Evolutionary conservation across 2,113 vertebrate species (phyloP), one percentile per base, ranked within the genome.

Genomic region (Misgurnus mizolepis): DNA sequence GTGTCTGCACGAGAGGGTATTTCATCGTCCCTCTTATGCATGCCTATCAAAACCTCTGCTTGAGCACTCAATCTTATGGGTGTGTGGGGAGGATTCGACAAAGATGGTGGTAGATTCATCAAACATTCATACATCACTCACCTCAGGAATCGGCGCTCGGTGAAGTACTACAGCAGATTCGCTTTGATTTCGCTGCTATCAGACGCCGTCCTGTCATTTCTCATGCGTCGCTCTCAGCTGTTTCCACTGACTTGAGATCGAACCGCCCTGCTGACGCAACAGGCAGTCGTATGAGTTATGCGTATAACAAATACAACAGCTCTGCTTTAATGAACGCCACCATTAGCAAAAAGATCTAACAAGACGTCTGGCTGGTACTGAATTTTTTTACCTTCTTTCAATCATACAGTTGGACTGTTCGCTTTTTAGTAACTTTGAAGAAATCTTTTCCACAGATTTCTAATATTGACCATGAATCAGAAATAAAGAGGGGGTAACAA

Each of bases 61-160:
- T 83, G 78, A 61, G 34, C 70, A 78, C 81, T 76, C 77, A 71
- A 81, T 85, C 82, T 81, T 73, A 79, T 82, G 87, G 87, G 80
- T 83, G 86, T 85, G 34, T 47, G 83, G 72, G 67, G 79, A 67
- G 66, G 72, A 64, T 68, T 68, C 78, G 50, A 53, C 60, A 22
- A 62, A 78, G 68, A 67, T 70, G 47, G 79, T 78, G 85, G 81
- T 78, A 76, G 53, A 77, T 75, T 82, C 82, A 87, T 89, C 83
- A 88, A 88, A 89, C 80, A 85, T 85, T 84, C 81, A 85, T 84
- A 76, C 56, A 18, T 76, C 65, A 79, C 83, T 82, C 86, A 88
- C 83, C 79, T 86, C 83, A 69, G 78, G 74, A 85, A 86, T 81
- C 83, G 41, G 41, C 34, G 62, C 67, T 61, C 71, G 60, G 65